Evolutionary conservation across 2,797 vertebrate genomes (phyloP), one percentile per base, ranked within the genome.

Genomic region (Brachymystax lenok): DNA sequence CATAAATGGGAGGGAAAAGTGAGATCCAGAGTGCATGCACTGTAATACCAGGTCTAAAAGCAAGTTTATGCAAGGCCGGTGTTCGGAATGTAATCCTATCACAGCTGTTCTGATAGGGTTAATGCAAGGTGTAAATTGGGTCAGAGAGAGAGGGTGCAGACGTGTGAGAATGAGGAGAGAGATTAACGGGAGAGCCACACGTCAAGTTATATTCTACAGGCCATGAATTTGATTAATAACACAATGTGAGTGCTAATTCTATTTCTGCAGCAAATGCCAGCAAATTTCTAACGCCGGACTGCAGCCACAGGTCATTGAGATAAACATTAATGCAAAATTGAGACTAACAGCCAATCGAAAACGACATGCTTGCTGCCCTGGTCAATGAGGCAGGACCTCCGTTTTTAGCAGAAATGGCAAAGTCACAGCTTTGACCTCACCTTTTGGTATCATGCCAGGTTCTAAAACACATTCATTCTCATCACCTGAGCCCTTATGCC

Each of bases 161-260:
- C 1, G 6, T 35, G 35, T 35, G 35, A 35, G 35, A 35, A 35
- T 35, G 68, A 69, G 4, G 16, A 6, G 30, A 33, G 17, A 40
- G 3, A 13, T 19, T n/a, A 14, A 17, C 10, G 7, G 12, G 27
- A 69, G 12, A 69, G n/a, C 24, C 5, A 35, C 17, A n/a, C n/a
- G 19, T 21, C 4, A 50, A 50, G 68, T 50, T 69, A 12, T 27
- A 12, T 28, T 21, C 61, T 24, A 30, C 40, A 19, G 68, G 68
- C n/a, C 68, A 69, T 69, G n/a, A 69, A 69, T 40, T 12, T 8
- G 35, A 69, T 69, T 46, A 46, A 69, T 69, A 46, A n/a, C 21
- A 19, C 33, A 21, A 69, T 50, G 35, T 69, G 68, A 69, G 67
- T 33, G 67, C 67, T 69, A 69, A 69, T 50, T 50, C 35, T 50